Conservation (phyloP, 1,140 invertebrate genomes). For the Pseudomyrmex gracilis region DNA sequence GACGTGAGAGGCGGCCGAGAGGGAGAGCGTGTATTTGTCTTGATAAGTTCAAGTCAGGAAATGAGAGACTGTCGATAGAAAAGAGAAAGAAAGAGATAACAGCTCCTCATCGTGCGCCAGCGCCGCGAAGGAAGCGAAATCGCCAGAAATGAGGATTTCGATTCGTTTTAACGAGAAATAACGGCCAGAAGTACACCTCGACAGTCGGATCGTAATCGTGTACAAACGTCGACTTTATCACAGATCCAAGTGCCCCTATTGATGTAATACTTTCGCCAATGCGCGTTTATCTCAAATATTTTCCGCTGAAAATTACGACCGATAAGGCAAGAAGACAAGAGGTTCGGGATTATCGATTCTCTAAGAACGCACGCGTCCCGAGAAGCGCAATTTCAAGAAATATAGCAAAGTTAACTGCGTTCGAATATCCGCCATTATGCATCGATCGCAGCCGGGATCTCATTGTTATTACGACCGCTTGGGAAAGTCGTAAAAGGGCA, state of each 20-base stretch:
- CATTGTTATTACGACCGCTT: slow-evolving; percentile 19
- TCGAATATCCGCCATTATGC: slow-evolving; percentile 32
- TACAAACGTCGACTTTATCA: slow-evolving; percentile 10
- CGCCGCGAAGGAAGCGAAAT: slow-evolving; percentile 21
- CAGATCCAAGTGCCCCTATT: background rate
- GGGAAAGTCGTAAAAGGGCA: slow-evolving; percentile 61
- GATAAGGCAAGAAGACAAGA: background rate
- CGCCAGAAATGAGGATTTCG: slow-evolving; percentile 65
- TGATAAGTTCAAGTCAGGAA: slow-evolving; percentile 71
- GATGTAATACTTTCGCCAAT: background rate
- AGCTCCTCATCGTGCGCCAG: background rate
- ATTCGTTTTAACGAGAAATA: slow-evolving; percentile 72
- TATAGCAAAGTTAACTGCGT: slow-evolving; percentile 54
- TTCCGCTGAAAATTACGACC: background rate
- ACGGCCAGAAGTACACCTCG: slow-evolving; percentile 37
- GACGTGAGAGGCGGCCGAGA: slow-evolving; percentile 39
- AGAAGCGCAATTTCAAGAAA: slow-evolving; percentile 2
- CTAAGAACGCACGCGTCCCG: background rate
- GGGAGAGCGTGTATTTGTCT: slow-evolving; percentile 72
- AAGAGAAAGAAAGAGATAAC: background rate
- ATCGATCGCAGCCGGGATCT: slow-evolving; percentile 38
- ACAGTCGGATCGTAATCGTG: background rate
- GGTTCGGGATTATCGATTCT: slow-evolving; percentile 4
- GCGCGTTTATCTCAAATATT: slow-evolving; percentile 8
- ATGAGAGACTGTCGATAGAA: slow-evolving; percentile 77